These are phyloP conservation scores for Meles meles DNA, from an alignment of 2,113 vertebrate species.

Conservation along the genomic window DNA sequence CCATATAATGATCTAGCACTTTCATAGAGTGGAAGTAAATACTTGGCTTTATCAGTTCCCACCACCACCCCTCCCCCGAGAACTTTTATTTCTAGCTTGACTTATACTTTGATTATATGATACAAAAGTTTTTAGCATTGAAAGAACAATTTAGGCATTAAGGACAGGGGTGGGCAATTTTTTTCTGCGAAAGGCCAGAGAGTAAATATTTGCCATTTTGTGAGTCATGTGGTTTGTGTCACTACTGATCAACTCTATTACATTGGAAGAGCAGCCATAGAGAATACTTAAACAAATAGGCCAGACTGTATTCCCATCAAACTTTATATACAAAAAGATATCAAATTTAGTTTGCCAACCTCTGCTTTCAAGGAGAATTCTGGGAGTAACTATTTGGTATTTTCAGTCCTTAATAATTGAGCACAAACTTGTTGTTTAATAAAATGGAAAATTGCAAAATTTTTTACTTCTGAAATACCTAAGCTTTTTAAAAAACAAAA, in stretches of 20 bases:
- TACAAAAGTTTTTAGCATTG: neutral
- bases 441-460: neutral
- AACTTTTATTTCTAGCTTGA: slow-evolving; percentile 25
- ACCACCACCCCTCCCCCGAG: neutral
- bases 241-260: neutral
- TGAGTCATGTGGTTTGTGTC: neutral
- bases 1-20: neutral
- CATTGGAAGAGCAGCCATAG: neutral
- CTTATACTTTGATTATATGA: neutral
- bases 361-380: neutral
- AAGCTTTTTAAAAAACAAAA: neutral
- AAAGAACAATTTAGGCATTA: neutral
- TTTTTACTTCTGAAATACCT: neutral
- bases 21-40: neutral
- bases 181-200: neutral
- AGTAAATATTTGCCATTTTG: neutral
- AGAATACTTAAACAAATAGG: neutral
- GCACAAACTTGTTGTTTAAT: slow-evolving; percentile 16
- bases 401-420: slow-evolving; percentile 35
- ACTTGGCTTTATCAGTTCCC: neutral
- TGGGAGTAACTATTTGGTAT: neutral
- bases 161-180: neutral
- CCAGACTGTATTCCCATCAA: neutral
- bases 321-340: neutral
- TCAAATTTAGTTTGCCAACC: neutral